phyloP scores from a whole-genome alignment of 1,140 invertebrate species.

The Dreissena polymorpha region DNA sequence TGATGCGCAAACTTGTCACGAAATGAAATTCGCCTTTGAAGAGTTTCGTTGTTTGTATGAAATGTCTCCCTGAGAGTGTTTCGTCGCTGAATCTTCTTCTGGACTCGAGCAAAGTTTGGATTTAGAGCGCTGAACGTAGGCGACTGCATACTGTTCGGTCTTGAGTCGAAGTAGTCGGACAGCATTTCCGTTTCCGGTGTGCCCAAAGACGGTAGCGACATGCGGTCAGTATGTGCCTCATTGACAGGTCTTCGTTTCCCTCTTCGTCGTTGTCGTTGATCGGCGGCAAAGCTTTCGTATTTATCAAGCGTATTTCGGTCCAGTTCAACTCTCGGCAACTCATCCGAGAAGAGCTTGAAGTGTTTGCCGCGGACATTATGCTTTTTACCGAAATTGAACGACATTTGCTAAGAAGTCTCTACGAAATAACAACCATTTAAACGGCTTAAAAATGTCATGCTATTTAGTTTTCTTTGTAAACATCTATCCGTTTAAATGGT shows the following conservation, averaged over 20 bases:
- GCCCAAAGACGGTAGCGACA: conserved; percentile 34
- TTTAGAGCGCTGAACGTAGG: not conserved
- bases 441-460: too few species aligned
- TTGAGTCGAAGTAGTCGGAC: conserved; percentile 5
- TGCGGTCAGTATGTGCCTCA: conserved; percentile 10
- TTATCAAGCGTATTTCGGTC: conserved; percentile 24
- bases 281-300: not conserved
- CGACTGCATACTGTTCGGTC: conserved; percentile 21
- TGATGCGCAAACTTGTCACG: not conserved
- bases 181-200: conserved; percentile 33
- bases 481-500: too few species aligned
- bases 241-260: not conserved
- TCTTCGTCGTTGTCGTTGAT: not conserved
- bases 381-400: conserved; percentile 32
- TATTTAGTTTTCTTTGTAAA: too few species aligned
- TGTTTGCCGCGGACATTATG: conserved; percentile 29
- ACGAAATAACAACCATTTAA: not conserved
- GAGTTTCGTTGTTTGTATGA: not conserved
- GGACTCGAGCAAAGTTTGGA: conserved; percentile 37
- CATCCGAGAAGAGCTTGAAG: conserved; percentile 48
- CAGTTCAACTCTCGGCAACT: conserved; percentile 31
- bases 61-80: conserved; percentile 30
- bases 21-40: not conserved
- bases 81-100: conserved; percentile 29
- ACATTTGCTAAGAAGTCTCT: not conserved